Percentiles rank a stretch among this genome's conserved stretches.
Conservation (phyloP, 2,797 vertebrate species). For the Typhlichthys subterraneus region DNA sequence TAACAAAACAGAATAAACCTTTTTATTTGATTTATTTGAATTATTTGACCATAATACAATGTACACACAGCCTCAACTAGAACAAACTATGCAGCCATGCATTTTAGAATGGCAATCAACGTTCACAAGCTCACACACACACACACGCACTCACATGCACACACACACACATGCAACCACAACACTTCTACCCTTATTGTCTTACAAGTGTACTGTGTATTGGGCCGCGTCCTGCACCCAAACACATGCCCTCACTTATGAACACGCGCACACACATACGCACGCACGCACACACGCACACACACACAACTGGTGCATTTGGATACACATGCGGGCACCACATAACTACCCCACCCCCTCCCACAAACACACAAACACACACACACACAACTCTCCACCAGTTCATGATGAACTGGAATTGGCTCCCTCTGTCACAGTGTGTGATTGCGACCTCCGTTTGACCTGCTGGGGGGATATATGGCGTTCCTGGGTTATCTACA, state of each 20-base stretch:
- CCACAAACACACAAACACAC: slow-evolving; percentile 13
- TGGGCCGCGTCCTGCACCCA: no score
- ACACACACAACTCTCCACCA: slow-evolving; percentile 29
- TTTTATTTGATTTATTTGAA: no score
- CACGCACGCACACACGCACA: not conserved
- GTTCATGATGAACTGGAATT: slow-evolving; percentile 77
- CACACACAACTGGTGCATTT: not conserved
- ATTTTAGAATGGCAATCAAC: no score
- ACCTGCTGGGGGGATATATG: slow-evolving; percentile 79
- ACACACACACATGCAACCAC: slow-evolving; percentile 3
- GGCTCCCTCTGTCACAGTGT: slow-evolving; percentile 74
- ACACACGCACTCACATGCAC: not conserved
- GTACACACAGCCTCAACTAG: no score
- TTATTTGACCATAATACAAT: no score
- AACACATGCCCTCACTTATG: no score
- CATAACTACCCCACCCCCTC: slow-evolving; percentile 2
- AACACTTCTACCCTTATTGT: no score
- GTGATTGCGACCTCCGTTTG: slow-evolving; percentile 83
- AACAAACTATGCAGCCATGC: no score
- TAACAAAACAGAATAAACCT: slow-evolving; percentile 2
- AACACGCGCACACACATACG: no score
- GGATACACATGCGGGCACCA: not conserved
- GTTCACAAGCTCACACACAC: not conserved
- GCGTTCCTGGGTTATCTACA: slow-evolving; percentile 79
- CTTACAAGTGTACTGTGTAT: no score